Base-by-base conservation (phyloP, 2,113 vertebrate genomes). In the Hydrochoerus hydrochaeris region DNA sequence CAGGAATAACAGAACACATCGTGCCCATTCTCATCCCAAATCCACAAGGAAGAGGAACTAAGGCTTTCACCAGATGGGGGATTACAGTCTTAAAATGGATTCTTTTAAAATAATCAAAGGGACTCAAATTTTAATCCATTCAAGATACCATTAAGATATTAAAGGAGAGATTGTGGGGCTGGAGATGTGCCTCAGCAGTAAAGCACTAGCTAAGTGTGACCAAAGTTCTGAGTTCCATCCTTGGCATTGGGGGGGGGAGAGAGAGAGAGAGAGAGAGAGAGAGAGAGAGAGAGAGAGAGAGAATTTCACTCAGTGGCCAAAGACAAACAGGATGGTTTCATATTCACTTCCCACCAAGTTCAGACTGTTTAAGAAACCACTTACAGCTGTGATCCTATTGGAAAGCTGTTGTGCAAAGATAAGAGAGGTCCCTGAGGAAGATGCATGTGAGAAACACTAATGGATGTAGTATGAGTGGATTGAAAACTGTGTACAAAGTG, bases 311-410 rank as follows among this genome's bases (percentile, higher is more conserved):
- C 84, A 82, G 30, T 58, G 73, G 52, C 71, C n/a, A 19, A 44
- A 92, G 73, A 78, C 69, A 95, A 96, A 84, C 30, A 80, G n/a
- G 85, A 93, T 19, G 22, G 41, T 73, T 89, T 96, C 38, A 17
- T 63, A 63, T 57, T 85, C 85, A 71, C 80, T 95, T 32, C 49
- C 90, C 44, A 77, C 91, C 67, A 94, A 90, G 93, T 80, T 89
- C 28, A 84, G 73, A 91, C 83, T 87, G 28, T 24, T 90, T 8
- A 49, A 71, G 52, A 97, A 95, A 96, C 32, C 73, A 67, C 80
- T 82, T 85, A 95, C 92, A 97, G 92, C 94, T 97, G 62, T 93
- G 94, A 95, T 63, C 46, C 80, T 32, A 4, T 24, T 81, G 24
- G 87, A 85, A 88, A 58, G 62, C 26, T 75, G 8, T 28, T 93